Conservation (phyloP, 1,140 invertebrate genomes). For the Geopemphigus sp. region DNA sequence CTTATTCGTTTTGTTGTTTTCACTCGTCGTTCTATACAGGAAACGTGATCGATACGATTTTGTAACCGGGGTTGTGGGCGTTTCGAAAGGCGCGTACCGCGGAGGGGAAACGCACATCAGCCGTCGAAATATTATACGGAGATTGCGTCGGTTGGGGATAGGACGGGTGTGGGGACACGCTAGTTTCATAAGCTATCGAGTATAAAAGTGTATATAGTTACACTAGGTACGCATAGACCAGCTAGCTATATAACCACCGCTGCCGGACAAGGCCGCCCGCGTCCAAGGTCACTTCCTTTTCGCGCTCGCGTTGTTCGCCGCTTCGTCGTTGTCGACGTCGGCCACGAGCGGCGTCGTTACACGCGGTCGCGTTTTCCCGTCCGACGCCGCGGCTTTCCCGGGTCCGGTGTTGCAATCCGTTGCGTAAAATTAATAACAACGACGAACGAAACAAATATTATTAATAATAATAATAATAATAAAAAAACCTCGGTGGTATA, state of each 20-base stretch:
- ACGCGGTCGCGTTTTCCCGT: constrained; percentile 47
- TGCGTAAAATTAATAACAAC: constrained; percentile 31
- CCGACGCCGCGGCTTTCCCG: constrained; percentile 39
- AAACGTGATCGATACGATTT: constrained; percentile 11
- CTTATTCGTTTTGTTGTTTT: neutral
- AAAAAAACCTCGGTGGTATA: neutral
- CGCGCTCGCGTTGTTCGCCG: neutral
- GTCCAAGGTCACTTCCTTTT: constrained; percentile 47
- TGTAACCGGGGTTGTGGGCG: neutral
- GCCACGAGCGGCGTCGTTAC: neutral
- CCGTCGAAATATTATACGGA: neutral
- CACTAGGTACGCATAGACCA: neutral
- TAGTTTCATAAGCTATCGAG: constrained; percentile 10
- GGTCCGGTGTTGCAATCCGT: constrained; percentile 22
- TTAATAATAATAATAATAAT: too few species aligned
- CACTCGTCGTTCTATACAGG: neutral
- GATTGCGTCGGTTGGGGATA: neutral
- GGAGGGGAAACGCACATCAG: neutral
- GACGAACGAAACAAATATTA: neutral
- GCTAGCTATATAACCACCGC: neutral
- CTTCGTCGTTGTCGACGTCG: neutral
- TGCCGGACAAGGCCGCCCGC: constrained; percentile 3
- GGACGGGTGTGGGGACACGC: neutral
- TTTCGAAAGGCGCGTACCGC: neutral
- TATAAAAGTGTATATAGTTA: neutral